These are phyloP conservation scores for Solenopsis invicta DNA, from an alignment of 1,140 invertebrate species.

Conservation along the genomic window DNA sequence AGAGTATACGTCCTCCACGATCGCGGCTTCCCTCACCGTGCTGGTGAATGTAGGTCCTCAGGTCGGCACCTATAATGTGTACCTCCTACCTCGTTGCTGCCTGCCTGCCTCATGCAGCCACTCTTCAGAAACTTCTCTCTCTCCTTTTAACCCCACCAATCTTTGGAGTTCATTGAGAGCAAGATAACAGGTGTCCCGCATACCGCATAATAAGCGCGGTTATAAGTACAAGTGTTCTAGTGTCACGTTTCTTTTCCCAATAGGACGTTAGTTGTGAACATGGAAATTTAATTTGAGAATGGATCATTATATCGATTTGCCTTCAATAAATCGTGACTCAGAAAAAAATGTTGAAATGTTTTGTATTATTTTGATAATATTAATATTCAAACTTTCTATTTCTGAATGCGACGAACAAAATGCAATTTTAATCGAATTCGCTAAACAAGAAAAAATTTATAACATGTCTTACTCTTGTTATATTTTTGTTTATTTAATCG, in stretches of 20 bases:
- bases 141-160: slow-evolving; percentile 50
- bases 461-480: background rate
- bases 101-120: slow-evolving; percentile 65
- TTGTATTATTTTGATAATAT: background rate
- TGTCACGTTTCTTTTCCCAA: slow-evolving; percentile 4
- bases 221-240: slow-evolving; percentile 22
- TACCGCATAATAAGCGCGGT: slow-evolving; percentile 48
- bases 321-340: background rate
- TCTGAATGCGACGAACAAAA: background rate
- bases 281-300: slow-evolving; percentile 6
- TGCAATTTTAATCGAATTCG: background rate
- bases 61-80: slow-evolving; percentile 82
- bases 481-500: background rate
- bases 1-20: slow-evolving; percentile 25
- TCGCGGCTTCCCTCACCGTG: slow-evolving; percentile 56
- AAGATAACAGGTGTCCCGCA: slow-evolving; percentile 73
- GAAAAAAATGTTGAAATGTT: background rate
- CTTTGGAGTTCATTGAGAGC: slow-evolving; percentile 68
- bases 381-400: background rate
- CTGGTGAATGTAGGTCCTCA: slow-evolving; percentile 84
- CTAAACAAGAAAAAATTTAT: background rate
- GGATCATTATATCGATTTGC: background rate
- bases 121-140: slow-evolving; percentile 72
- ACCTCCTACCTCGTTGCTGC: slow-evolving; percentile 75
- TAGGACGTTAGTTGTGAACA: background rate